These are phyloP conservation scores for Clamator glandarius DNA, from an alignment of 2,797 vertebrate genomes.

Conservation along the genomic window DNA sequence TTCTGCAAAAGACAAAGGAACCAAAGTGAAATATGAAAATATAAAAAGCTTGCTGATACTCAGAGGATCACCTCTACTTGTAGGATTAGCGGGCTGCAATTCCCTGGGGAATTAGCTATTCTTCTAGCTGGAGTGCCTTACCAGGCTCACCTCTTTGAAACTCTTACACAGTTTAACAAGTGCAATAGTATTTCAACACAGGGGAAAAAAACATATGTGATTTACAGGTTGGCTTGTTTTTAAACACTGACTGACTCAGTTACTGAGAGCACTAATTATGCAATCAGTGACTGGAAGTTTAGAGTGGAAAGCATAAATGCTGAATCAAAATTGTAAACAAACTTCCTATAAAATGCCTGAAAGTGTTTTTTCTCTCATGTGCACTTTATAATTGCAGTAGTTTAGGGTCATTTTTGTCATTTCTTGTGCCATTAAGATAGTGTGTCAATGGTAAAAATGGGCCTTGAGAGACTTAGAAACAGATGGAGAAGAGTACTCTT, in stretches of 20 bases:
- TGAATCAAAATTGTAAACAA: constrained; percentile 6
- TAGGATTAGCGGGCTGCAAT: not conserved
- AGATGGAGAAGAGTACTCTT: constrained; percentile 46
- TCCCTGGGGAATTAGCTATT: not conserved
- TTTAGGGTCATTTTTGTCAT: not conserved
- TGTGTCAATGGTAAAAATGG: constrained; percentile 35
- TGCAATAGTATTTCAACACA: constrained; percentile 19
- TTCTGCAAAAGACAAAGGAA: constrained; percentile 12
- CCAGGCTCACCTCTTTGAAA: not conserved
- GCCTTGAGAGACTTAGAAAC: constrained; percentile 7
- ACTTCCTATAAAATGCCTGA: not conserved
- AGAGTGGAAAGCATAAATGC: not conserved
- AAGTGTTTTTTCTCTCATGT: not conserved
- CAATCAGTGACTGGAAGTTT: not conserved
- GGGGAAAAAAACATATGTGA: not conserved
- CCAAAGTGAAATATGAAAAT: constrained; percentile 29
- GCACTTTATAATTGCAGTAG: not conserved
- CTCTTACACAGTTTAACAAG: not conserved
- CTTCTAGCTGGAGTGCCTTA: not conserved
- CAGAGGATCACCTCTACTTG: not conserved
- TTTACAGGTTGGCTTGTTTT: constrained; percentile 33
- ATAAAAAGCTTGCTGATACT: constrained; percentile 9
- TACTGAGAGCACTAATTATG: constrained; percentile 23
- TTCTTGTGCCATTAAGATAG: constrained; percentile 25
- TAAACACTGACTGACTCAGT: constrained; percentile 41